These are phyloP conservation scores for Anableps anableps DNA, from an alignment of 2,797 vertebrate species.

Conservation along the genomic window DNA sequence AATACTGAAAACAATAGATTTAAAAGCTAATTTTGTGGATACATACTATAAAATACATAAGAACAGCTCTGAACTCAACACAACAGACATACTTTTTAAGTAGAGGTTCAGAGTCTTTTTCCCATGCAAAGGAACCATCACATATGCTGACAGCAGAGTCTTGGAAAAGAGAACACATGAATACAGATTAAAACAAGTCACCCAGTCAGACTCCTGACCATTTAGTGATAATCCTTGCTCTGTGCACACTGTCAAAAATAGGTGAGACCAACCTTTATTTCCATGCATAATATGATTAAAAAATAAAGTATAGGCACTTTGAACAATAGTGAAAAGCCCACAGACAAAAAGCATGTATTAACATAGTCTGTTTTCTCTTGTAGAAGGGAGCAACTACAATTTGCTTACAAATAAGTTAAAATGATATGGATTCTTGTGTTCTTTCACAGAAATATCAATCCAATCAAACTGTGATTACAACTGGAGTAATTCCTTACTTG, in stretches of 20 bases:
- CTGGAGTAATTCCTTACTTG: not conserved
- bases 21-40: not conserved
- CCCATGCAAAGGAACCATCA: constrained; percentile 89
- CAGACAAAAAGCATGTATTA: not conserved
- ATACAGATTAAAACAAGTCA: constrained; percentile 72
- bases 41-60: constrained; percentile 15
- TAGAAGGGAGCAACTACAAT: no score
- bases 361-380: no score
- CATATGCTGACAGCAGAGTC: constrained; percentile 81
- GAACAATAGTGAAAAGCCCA: not conserved
- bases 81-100: constrained; percentile 83
- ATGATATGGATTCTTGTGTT: no score
- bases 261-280: not conserved
- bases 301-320: not conserved
- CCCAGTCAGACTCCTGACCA: constrained; percentile 84
- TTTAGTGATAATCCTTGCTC: constrained; percentile 82
- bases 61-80: constrained; percentile 25
- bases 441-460: not conserved
- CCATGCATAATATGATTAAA: not conserved
- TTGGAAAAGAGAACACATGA: constrained; percentile 52
- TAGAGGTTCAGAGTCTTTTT: constrained; percentile 67
- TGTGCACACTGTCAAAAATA: constrained; percentile 78
- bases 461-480: not conserved
- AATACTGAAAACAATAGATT: not conserved
- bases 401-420: not conserved